Percentiles rank a stretch among this genome's conserved stretches.
These are phyloP conservation scores for Dinocampus coccinellae DNA, from an alignment of 2,888 invertebrate species.

Conservation along the genomic window DNA sequence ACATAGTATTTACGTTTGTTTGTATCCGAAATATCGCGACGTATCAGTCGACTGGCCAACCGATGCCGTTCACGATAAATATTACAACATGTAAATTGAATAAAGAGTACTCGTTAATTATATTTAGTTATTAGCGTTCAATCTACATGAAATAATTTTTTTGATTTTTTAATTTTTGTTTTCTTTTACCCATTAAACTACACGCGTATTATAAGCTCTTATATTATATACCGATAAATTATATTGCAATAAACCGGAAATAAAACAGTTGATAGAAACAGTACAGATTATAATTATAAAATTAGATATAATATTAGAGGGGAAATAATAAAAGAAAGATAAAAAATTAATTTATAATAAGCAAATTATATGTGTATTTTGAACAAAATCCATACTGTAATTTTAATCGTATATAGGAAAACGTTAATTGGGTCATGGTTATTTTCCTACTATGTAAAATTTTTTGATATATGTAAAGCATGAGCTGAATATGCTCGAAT, in stretches of 20 bases:
- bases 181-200: not conserved
- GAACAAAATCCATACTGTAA: slow-evolving; percentile 3
- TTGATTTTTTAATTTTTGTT: not conserved
- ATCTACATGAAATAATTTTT: slow-evolving; percentile 6
- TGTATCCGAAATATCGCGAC: slow-evolving; percentile 49
- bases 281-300: not conserved
- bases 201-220: not conserved
- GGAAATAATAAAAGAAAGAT: slow-evolving; percentile 10
- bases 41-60: slow-evolving; percentile 57
- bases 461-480: slow-evolving; percentile 7
- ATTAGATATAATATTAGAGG: not conserved
- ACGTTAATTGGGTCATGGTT: slow-evolving; percentile 26
- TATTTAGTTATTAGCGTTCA: not conserved
- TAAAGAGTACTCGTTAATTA: not conserved
- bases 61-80: slow-evolving; percentile 52
- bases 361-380: not conserved
- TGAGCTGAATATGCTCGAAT: not conserved
- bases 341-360: slow-evolving; percentile 7
- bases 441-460: slow-evolving; percentile 10
- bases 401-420: slow-evolving; percentile 11
- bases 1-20: slow-evolving; percentile 21
- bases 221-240: not conserved
- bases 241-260: not conserved
- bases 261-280: not conserved
- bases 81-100: not conserved